Evolutionary conservation across 2,797 vertebrate genomes (phyloP), one percentile per base, ranked within the genome.

Genomic region (Chaunax sp.): DNA sequence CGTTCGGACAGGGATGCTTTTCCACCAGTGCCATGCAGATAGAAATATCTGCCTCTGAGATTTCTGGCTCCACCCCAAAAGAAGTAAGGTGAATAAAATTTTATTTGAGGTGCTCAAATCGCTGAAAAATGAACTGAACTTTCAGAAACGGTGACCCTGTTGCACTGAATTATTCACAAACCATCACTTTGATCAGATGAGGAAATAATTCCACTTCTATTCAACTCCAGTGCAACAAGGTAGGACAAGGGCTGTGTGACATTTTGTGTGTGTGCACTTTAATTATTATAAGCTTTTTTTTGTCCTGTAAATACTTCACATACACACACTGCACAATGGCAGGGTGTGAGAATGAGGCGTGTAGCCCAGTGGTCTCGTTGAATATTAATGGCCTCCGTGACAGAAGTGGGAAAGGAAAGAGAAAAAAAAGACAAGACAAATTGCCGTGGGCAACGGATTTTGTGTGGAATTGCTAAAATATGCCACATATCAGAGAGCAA

Each of bases 321-420:
- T 3, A 25, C 35, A 37, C 28, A 30, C 28, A 30, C 38, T 40
- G 13, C 35, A 20, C 43, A 26, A 4, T 37, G 51, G 41, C 63
- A 28, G 54, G 37, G 49, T 59, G 33, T 50, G 47, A 71, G 66
- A 58, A n/a, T 1, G 54, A 71, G 51, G 46, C 20, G 3, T 14
- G 43, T 8, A 65, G 67, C 68, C 61, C 70, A 23, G 65, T 37
- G 47, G 69, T 59, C 66, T 78, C 20, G 23, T 88, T 83, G 82
- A 85, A 83, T 88, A 85, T 84, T 69, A 78, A 87, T 78, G 69
- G 14, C 44, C 64, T 77, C 62, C 41, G 40, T 58, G 81, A 75
- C 77, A 83, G 62, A 69, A 71, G 76, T 33, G 41, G 19, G 41
- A 47, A 64, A 13, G 14, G 35, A 47, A 67, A 14, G 9, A 53